These are phyloP conservation scores for Thamnaconus septentrionalis DNA, from an alignment of 2,113 vertebrate genomes.

Conservation along the genomic window DNA sequence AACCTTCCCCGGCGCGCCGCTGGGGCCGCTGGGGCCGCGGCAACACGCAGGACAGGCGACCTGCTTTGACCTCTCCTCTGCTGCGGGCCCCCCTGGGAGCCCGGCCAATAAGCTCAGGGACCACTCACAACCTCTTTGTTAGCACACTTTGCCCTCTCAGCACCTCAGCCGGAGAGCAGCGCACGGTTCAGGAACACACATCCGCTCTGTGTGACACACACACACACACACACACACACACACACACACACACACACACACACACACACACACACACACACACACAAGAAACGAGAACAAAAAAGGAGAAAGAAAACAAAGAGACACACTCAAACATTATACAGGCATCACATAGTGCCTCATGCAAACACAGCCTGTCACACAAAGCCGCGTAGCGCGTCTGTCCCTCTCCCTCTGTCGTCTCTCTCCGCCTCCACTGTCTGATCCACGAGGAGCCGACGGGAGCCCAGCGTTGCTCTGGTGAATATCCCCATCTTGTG, in stretches of 20 bases:
- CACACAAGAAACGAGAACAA: neutral
- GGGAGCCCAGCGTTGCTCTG: slow-evolving; percentile 60
- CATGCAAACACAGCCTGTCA: slow-evolving; percentile 69
- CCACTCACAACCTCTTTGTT: slow-evolving; percentile 60
- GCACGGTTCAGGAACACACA: slow-evolving; percentile 47
- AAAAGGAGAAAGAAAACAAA: slow-evolving; percentile 50
- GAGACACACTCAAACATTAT: slow-evolving; percentile 47
- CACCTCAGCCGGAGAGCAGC: slow-evolving; percentile 26
- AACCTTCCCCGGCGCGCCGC: slow-evolving; percentile 54
- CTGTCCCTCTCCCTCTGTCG: slow-evolving; percentile 21
- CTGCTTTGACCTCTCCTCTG: slow-evolving; percentile 67
- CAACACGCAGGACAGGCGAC: slow-evolving; percentile 64
- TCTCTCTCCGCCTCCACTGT: slow-evolving; percentile 4
- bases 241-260: slow-evolving; percentile 14
- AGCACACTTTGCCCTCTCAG: slow-evolving; percentile 51
- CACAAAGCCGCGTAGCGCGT: slow-evolving; percentile 49
- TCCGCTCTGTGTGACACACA: slow-evolving; percentile 15
- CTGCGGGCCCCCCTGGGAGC: slow-evolving; percentile 63
- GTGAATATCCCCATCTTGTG: slow-evolving; percentile 83
- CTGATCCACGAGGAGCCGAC: slow-evolving; percentile 28
- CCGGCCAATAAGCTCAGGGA: slow-evolving; percentile 61
- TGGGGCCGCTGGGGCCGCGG: slow-evolving; percentile 49
- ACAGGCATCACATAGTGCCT: slow-evolving; percentile 54
- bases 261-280: slow-evolving; percentile 31
- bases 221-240: slow-evolving; percentile 11